Conservation (phyloP, 2,113 vertebrate genomes). For the Phodopus roborovskii region DNA sequence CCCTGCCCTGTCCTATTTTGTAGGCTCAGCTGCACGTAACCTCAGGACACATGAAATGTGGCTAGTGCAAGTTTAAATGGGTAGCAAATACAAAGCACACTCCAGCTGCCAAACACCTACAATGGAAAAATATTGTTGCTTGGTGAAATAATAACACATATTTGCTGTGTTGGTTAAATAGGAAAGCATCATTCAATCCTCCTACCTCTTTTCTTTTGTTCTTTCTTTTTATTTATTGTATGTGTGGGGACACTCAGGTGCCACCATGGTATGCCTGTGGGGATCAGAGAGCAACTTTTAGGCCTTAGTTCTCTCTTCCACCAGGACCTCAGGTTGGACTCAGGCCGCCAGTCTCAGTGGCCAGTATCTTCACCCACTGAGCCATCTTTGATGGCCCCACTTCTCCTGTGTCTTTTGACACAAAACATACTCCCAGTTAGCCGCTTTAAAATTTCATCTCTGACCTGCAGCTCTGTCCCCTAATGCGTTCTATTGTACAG, state of each 20-base stretch:
- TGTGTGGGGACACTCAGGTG: neutral
- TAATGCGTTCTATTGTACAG: neutral
- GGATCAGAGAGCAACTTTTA: neutral
- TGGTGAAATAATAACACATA: neutral
- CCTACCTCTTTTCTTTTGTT: neutral
- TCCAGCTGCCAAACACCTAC: neutral
- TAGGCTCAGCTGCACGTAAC: neutral
- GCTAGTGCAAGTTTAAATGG: neutral
- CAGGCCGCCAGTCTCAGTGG: neutral
- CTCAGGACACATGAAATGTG: neutral
- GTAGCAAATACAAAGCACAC: neutral
- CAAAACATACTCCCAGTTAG: neutral
- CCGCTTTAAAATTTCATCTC: neutral
- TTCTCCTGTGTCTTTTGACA: neutral
- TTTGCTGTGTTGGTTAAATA: neutral
- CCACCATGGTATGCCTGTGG: neutral
- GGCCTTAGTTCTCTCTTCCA: neutral
- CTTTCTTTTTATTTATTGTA: neutral
- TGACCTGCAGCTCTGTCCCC: neutral
- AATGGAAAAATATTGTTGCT: neutral
- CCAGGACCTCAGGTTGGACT: neutral
- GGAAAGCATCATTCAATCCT: neutral
- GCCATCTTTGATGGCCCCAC: neutral
- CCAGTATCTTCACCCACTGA: neutral
- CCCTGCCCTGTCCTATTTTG: fast-evolving